Conservation (phyloP, 2,113 vertebrate species). For the Romanogobio albipinnatus region DNA sequence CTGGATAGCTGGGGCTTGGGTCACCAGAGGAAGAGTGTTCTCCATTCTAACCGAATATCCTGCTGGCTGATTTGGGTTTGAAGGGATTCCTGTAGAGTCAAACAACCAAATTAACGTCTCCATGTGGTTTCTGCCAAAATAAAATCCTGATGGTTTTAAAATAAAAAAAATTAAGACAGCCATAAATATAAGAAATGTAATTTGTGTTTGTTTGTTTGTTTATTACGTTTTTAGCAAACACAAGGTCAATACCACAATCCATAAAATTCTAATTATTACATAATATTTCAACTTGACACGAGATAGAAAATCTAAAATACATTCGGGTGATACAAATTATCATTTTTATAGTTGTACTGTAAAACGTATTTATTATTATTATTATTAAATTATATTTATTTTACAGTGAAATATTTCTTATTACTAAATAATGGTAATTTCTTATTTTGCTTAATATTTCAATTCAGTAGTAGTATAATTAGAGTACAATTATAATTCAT, state of each 20-base stretch:
- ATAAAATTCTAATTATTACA: too few relatives aligned
- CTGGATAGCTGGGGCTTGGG: slow-evolving; percentile 89
- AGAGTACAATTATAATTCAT: neutral
- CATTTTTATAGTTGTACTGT: neutral
- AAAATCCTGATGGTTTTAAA: neutral
- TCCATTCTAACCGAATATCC: slow-evolving; percentile 87
- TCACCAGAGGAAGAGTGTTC: slow-evolving; percentile 88
- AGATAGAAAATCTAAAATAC: too few relatives aligned
- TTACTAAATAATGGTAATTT: neutral
- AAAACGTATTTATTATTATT: neutral
- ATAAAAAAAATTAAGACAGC: neutral
- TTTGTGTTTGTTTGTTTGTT: too few relatives aligned
- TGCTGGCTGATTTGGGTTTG: slow-evolving; percentile 86
- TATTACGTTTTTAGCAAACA: too few relatives aligned
- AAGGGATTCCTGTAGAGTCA: slow-evolving; percentile 78
- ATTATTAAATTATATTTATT: neutral
- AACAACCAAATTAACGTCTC: slow-evolving; percentile 18
- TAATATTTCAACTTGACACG: too few relatives aligned
- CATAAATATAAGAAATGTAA: neutral
- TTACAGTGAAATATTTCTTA: neutral
- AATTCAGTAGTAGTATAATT: neutral
- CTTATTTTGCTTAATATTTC: neutral
- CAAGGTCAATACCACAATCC: too few relatives aligned
- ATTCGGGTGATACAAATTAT: too few relatives aligned
- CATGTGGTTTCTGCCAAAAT: neutral